Conservation (phyloP, 1,140 invertebrate species). For the Drosophila ambigua region DNA sequence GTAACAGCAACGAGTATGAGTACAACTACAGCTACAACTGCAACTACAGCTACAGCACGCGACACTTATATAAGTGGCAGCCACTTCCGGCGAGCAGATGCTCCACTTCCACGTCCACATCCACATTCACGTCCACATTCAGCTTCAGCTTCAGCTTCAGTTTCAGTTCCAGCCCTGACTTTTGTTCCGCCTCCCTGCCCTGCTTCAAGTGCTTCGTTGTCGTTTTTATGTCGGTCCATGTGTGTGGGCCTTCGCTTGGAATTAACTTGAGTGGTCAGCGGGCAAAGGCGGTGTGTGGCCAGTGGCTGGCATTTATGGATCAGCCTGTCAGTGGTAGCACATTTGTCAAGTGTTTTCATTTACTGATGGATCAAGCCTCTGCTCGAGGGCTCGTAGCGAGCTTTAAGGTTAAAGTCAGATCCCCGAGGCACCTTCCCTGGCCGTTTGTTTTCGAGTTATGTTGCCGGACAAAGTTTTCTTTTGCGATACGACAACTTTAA, state of each 20-base stretch:
- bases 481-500: constrained; percentile 30
- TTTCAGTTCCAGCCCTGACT: constrained; percentile 19
- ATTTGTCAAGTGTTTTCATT: constrained; percentile 59
- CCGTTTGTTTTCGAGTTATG: neutral
- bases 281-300: constrained; percentile 38
- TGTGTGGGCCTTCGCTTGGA: constrained; percentile 63
- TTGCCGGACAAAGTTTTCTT: constrained; percentile 20
- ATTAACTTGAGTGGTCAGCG: constrained; percentile 65
- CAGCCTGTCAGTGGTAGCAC: constrained; percentile 49
- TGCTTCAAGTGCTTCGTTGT: constrained; percentile 29
- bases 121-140: constrained; percentile 11
- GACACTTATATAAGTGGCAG: constrained; percentile 58
- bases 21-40: constrained; percentile 12
- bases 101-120: constrained; percentile 24
- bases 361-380: constrained; percentile 37
- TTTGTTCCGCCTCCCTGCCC: constrained; percentile 15
- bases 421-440: neutral
- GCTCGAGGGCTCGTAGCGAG: neutral
- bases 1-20: constrained; percentile 29
- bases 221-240: constrained; percentile 39
- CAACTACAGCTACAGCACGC: constrained; percentile 43
- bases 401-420: constrained; percentile 6
- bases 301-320: constrained; percentile 68
- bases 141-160: neutral
- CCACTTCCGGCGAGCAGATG: constrained; percentile 54